phyloP scores from a whole-genome alignment of 2,113 vertebrate genomes.

The Petroica traversi region DNA sequence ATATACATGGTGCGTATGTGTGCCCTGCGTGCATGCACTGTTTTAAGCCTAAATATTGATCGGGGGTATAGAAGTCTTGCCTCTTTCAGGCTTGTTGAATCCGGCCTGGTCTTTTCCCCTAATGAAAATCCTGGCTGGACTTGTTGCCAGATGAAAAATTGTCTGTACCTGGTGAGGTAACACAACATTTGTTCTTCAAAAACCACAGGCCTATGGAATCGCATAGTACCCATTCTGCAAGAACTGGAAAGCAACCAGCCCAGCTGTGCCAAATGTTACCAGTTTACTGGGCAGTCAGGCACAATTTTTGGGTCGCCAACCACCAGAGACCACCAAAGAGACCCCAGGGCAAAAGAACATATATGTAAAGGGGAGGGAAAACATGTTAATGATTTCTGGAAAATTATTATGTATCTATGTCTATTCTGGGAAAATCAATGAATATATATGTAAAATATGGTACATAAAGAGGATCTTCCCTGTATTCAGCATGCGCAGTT shows the following conservation, averaged over 20 bases:
- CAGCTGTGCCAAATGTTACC: neutral
- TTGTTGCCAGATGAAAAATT: neutral
- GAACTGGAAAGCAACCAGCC: neutral
- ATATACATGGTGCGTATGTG: accelerated
- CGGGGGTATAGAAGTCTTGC: accelerated
- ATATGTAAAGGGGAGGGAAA: neutral
- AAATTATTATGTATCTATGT: neutral
- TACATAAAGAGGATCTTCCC: neutral
- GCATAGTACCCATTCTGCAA: neutral
- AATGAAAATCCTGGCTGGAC: neutral
- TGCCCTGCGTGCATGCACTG: accelerated
- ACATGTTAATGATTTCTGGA: neutral
- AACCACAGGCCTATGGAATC: neutral
- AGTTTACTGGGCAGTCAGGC: neutral
- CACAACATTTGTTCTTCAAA: neutral
- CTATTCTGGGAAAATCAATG: neutral
- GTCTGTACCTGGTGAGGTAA: neutral
- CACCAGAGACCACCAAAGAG: neutral
- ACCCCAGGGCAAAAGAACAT: accelerated
- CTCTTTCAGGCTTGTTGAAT: neutral
- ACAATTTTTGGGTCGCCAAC: accelerated
- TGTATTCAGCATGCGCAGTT: neutral
- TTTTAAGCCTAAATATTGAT: neutral
- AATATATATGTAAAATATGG: neutral
- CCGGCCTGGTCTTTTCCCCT: neutral